A percentile compares a stretch with the other conserved stretches of the same genome.
Evolutionary conservation across 2,888 invertebrate species (phyloP).

Genomic region (Odiellus spinosus): DNA sequence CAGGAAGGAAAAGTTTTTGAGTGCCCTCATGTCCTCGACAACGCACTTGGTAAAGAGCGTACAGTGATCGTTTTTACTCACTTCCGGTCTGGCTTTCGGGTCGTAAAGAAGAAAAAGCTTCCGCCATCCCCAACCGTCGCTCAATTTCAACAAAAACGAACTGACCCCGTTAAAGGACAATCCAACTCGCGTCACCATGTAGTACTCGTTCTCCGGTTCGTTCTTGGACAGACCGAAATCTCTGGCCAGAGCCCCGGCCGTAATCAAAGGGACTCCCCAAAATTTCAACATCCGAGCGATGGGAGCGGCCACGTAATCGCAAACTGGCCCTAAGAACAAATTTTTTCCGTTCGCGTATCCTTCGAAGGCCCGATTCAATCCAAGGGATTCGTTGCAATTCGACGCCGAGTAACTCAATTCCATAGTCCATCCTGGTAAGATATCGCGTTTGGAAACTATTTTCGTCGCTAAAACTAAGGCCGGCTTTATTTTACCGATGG

Average conservation of each 20-base stretch:
- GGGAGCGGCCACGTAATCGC: conserved; percentile 39
- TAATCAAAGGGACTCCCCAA: conserved; percentile 49
- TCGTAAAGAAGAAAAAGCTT: conserved; percentile 7
- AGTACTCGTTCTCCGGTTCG: conserved; percentile 53
- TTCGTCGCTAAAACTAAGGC: conserved; percentile 44
- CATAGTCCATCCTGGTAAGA: conserved; percentile 38
- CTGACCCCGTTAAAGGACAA: conserved; percentile 25
- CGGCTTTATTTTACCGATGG: conserved; percentile 39
- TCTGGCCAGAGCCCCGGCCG: conserved; percentile 61
- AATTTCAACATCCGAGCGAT: conserved; percentile 64
- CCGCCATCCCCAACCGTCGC: conserved; percentile 2
- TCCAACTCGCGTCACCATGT: conserved; percentile 58
- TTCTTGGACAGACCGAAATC: conserved; percentile 59
- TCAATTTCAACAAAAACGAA: conserved; percentile 5
- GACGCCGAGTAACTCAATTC: conserved; percentile 21
- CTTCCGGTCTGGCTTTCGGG: conserved; percentile 3
- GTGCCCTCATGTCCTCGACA: neutral
- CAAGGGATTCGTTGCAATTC: conserved; percentile 21
- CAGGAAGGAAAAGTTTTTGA: conserved; percentile 1
- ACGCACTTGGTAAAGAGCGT: conserved; percentile 2
- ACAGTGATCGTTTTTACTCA: conserved; percentile 8
- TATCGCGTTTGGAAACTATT: conserved; percentile 27
- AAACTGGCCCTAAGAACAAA: conserved; percentile 19
- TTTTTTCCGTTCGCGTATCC: conserved; percentile 7
- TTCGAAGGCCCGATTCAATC: conserved; percentile 36